Conservation (phyloP, 2,797 vertebrate genomes). For the Ataeniobius toweri region DNA sequence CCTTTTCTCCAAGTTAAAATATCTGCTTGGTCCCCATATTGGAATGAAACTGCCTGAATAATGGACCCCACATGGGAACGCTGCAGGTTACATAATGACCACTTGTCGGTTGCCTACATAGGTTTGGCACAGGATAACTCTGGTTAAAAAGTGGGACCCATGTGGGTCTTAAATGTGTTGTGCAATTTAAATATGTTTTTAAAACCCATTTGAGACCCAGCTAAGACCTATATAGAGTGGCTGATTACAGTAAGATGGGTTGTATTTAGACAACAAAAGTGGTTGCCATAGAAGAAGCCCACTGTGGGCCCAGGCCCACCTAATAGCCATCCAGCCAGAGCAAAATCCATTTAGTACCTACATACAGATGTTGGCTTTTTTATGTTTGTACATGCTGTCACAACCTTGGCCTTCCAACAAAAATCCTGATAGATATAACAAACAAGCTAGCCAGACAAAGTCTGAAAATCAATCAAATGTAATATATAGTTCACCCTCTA, state of each 20-base stretch:
- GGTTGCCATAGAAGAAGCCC: neutral
- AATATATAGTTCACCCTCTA: neutral
- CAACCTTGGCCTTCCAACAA: neutral
- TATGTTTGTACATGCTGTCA: neutral
- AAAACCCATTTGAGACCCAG: neutral
- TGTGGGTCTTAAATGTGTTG: neutral
- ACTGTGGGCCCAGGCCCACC: too few species aligned
- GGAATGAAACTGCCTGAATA: neutral
- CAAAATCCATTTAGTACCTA: neutral
- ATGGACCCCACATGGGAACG: neutral
- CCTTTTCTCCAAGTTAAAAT: too few species aligned
- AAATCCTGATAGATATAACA: neutral
- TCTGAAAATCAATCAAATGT: neutral
- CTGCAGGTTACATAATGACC: neutral
- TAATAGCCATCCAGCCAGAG: too few species aligned
- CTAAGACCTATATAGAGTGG: neutral
- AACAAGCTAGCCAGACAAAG: neutral
- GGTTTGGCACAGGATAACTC: neutral
- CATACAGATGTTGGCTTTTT: neutral
- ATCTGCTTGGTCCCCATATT: neutral
- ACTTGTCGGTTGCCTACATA: neutral
- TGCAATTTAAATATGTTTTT: neutral
- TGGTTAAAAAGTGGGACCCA: neutral
- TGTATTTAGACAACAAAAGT: neutral
- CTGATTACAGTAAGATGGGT: neutral